Percentiles rank a stretch among this genome's conserved stretches.
Conservation (phyloP, 2,888 invertebrate species). For the Lasioglossum zephyrum region DNA sequence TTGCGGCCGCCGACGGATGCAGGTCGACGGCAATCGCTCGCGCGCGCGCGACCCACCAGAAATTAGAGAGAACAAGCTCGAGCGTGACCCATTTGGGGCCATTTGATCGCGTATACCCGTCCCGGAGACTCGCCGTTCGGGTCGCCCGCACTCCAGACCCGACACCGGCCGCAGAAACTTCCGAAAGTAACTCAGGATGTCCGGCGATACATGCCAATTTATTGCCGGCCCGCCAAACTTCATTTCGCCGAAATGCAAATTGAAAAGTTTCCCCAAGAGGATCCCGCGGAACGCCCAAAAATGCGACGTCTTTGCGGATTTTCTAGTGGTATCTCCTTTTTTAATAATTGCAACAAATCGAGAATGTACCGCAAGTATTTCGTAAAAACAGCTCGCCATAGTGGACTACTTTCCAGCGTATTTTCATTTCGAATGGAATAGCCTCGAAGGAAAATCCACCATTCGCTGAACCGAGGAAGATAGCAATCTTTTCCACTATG, state of each 20-base stretch:
- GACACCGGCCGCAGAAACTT: neutral
- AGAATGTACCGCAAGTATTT: neutral
- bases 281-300: neutral
- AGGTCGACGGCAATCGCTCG: neutral
- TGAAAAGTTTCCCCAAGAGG: neutral
- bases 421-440: neutral
- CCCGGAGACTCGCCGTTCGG: neutral
- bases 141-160: neutral
- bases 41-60: neutral
- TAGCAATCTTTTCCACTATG: conserved; percentile 1
- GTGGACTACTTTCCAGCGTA: neutral
- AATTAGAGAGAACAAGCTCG: neutral
- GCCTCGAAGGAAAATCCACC: neutral
- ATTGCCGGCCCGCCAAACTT: neutral
- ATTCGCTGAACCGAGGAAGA: neutral
- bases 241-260: neutral
- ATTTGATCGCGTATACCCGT: neutral
- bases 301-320: neutral
- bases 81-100: neutral
- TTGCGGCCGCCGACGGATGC: conserved; percentile 10
- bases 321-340: neutral
- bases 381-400: neutral
- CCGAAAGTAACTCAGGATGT: neutral
- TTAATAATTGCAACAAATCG: neutral
- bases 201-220: neutral